Evolutionary conservation across 2,113 vertebrate species (phyloP).

Genomic region (Centropus unirufus): DNA sequence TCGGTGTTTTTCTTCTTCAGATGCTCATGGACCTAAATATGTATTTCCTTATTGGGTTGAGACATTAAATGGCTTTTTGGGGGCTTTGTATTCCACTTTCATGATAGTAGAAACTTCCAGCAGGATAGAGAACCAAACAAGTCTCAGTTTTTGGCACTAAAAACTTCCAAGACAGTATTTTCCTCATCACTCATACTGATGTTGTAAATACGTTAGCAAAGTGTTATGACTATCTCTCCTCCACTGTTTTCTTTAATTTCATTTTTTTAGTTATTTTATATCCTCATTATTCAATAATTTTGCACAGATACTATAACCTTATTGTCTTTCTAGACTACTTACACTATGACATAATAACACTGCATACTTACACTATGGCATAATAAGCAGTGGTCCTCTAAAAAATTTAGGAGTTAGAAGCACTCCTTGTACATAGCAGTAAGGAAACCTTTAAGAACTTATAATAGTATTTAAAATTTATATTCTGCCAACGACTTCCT

Average conservation of each 20-base stretch:
- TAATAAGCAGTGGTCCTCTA: neutral
- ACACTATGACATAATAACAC: neutral
- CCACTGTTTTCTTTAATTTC: neutral
- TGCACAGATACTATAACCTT: neutral
- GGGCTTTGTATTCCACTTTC: neutral
- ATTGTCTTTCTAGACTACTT: neutral
- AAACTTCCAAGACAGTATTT: neutral
- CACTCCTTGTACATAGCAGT: neutral
- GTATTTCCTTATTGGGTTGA: neutral
- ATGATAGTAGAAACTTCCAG: neutral
- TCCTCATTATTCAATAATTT: neutral
- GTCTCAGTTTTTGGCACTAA: neutral
- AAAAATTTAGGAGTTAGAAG: neutral
- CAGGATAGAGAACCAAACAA: neutral
- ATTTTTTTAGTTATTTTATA: neutral
- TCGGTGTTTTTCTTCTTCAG: neutral
- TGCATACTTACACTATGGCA: neutral
- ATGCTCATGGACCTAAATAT: neutral
- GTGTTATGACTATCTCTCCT: neutral
- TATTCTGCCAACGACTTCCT: neutral
- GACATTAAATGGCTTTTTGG: neutral
- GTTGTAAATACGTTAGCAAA: neutral
- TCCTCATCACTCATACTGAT: too few relatives aligned
- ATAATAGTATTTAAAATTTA: neutral
- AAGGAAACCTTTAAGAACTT: neutral